phyloP scores from a whole-genome alignment of 2,888 invertebrate species.

The Automeris io region DNA sequence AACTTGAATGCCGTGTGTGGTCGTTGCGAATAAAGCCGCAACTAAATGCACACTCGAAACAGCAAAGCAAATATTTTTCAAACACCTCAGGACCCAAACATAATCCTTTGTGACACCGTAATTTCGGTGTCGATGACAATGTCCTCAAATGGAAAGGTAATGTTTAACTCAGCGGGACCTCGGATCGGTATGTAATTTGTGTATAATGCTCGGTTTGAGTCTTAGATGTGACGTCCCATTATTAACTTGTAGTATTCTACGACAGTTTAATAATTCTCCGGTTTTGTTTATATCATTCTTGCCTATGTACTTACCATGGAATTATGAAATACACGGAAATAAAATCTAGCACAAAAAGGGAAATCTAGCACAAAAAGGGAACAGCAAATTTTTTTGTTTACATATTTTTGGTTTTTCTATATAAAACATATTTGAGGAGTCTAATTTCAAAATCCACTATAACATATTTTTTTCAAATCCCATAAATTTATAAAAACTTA shows the following conservation, averaged over 20 bases:
- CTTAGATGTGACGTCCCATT: slow-evolving; percentile 43
- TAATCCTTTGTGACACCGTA: slow-evolving; percentile 62
- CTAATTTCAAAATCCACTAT: no score
- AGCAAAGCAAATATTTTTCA: slow-evolving; percentile 69
- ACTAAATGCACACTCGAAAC: slow-evolving; percentile 56
- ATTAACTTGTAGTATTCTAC: slow-evolving; percentile 60
- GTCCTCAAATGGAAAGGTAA: slow-evolving; percentile 18
- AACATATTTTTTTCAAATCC: no score
- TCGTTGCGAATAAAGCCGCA: slow-evolving; percentile 24
- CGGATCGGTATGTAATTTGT: slow-evolving; percentile 65
- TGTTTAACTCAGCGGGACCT: slow-evolving; percentile 59
- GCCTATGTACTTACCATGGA: slow-evolving; percentile 1
- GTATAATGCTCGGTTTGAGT: slow-evolving; percentile 47
- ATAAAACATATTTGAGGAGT: no score
- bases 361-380: no score
- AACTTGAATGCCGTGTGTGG: slow-evolving; percentile 22
- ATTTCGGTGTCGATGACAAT: slow-evolving; percentile 71
- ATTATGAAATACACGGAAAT: no score
- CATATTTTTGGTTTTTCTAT: no score
- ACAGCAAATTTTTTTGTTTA: no score
- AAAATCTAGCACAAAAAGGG: no score
- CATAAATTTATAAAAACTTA: no score
- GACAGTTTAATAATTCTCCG: slow-evolving; percentile 33
- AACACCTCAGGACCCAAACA: slow-evolving; percentile 61
- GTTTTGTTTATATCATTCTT: slow-evolving; percentile 4